Conservation (phyloP, 2,888 invertebrate species). For the Drosophila yooni region DNA sequence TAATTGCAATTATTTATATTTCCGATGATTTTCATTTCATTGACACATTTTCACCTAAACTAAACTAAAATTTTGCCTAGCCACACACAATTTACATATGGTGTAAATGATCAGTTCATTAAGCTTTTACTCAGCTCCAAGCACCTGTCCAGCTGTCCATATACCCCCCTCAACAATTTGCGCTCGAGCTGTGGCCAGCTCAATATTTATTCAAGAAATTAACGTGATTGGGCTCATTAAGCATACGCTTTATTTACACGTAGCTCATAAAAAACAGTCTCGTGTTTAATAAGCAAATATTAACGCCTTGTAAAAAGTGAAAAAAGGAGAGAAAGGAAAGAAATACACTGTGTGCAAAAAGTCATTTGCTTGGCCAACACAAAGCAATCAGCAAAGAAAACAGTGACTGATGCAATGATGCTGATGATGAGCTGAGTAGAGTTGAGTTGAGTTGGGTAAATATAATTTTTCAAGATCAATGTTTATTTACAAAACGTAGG, state of each 20-base stretch:
- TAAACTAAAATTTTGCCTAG: not conserved
- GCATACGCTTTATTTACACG: constrained; percentile 60
- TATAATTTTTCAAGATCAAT: constrained; percentile 81
- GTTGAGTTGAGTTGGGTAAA: constrained; percentile 61
- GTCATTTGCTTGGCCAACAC: constrained; percentile 59
- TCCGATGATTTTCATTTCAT: not conserved
- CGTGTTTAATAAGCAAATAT: constrained; percentile 78
- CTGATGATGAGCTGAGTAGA: constrained; percentile 73
- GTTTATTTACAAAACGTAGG: constrained; percentile 74
- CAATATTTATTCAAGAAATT: constrained; percentile 69
- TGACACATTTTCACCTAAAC: not conserved
- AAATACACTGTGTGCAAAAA: constrained; percentile 10
- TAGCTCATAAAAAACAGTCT: constrained; percentile 52
- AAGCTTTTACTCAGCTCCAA: constrained; percentile 36
- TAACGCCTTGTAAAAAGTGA: constrained; percentile 62
- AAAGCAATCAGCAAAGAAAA: constrained; percentile 79
- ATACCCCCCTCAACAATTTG: constrained; percentile 9
- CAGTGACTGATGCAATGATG: constrained; percentile 65
- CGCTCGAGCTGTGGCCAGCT: constrained; percentile 63
- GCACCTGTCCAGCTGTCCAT: constrained; percentile 23
- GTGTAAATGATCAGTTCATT: constrained; percentile 38
- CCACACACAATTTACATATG: not conserved
- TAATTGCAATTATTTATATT: not conserved
- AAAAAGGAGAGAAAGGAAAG: constrained; percentile 2
- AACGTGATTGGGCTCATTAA: constrained; percentile 81